Percentiles rank a stretch among this genome's conserved stretches.
These are phyloP conservation scores for Cacoxenus indagator DNA, from an alignment of 2,888 invertebrate genomes.

Conservation along the genomic window DNA sequence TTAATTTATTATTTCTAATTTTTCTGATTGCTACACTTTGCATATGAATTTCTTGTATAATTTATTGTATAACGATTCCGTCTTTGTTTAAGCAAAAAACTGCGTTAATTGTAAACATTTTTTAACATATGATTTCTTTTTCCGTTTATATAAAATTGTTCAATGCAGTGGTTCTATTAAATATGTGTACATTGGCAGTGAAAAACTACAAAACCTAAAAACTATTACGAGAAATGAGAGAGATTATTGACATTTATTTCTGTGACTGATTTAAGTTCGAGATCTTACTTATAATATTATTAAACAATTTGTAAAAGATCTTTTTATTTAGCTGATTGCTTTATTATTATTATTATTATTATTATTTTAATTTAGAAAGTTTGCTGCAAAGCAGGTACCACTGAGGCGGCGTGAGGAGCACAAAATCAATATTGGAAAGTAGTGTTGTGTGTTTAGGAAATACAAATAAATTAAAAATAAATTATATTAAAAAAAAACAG, in stretches of 20 bases:
- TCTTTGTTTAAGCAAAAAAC: background rate
- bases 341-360: background rate
- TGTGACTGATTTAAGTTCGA: conserved; percentile 23
- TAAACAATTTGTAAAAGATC: background rate
- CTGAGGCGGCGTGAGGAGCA: conserved; percentile 47
- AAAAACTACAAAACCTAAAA: conserved; percentile 50
- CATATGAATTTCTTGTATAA: background rate
- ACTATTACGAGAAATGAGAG: conserved; percentile 23
- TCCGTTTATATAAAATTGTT: conserved; percentile 48
- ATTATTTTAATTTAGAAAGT: conserved; percentile 17
- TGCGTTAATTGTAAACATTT: conserved; percentile 1
- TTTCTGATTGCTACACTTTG: conserved; percentile 3
- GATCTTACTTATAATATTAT: conserved; percentile 9
- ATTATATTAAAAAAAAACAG: too few species aligned
- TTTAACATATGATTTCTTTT: conserved; percentile 31
- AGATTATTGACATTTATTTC: background rate
- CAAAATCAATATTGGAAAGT: conserved; percentile 28
- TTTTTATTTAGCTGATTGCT: background rate
- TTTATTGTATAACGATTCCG: background rate
- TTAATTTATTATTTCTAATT: background rate
- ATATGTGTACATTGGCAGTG: conserved; percentile 57
- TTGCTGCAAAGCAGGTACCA: conserved; percentile 54
- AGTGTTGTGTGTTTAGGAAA: conserved; percentile 19
- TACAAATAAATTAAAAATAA: conserved; percentile 4
- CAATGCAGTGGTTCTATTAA: conserved; percentile 50